Conservation (phyloP, 2,113 vertebrate genomes). For the Tamias sibiricus region DNA sequence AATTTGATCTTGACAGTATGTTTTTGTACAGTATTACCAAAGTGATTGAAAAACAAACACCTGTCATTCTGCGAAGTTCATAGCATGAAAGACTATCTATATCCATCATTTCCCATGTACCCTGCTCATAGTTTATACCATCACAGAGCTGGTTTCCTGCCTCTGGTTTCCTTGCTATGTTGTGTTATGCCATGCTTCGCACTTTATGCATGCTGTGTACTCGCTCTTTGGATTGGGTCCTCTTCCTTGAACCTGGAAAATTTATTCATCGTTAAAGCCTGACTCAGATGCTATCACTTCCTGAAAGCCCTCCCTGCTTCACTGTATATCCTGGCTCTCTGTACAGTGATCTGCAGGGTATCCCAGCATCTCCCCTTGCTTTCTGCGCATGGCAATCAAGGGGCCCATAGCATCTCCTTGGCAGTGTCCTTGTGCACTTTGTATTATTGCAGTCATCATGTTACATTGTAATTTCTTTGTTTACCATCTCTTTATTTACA, state of each 20-base stretch:
- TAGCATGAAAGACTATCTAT: neutral
- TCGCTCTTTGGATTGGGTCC: slow-evolving; percentile 16
- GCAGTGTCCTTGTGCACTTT: neutral
- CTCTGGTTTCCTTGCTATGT: neutral
- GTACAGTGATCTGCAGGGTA: neutral
- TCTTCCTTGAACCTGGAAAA: slow-evolving; percentile 33
- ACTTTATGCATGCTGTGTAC: neutral
- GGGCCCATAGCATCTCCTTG: neutral
- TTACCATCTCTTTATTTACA: slow-evolving; percentile 56
- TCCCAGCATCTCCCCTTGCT: neutral
- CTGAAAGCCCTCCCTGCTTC: neutral
- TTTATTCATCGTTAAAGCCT: slow-evolving; percentile 6
- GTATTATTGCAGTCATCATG: neutral
- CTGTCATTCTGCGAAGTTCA: neutral
- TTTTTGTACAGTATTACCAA: neutral
- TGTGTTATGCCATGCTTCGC: neutral
- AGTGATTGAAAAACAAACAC: neutral
- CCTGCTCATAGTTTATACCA: neutral
- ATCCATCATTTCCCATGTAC: neutral
- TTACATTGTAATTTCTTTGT: slow-evolving; percentile 11
- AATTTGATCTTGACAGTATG: slow-evolving; percentile 16
- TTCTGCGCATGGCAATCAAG: neutral
- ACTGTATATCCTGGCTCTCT: neutral
- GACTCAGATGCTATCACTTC: neutral
- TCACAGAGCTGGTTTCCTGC: neutral